Evolutionary conservation across 2,888 invertebrate species (phyloP).

Genomic region (Thumatha senex): DNA sequence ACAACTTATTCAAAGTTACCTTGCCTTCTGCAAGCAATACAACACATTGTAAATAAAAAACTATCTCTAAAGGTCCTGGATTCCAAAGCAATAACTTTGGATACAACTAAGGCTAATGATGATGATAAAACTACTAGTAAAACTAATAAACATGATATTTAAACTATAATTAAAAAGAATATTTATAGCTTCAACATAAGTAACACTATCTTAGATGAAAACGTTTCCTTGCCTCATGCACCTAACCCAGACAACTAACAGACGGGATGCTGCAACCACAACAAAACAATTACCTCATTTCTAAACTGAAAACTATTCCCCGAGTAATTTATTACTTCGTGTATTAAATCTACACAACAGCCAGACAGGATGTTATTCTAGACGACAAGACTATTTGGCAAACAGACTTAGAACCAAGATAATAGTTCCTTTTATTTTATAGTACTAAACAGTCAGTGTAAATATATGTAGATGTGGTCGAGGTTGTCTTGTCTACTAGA

Average conservation of each 20-base stretch:
- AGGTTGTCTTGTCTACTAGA: conserved; percentile 17
- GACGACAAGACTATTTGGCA: conserved; percentile 31
- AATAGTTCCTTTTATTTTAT: conserved; percentile 24
- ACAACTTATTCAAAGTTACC: no score
- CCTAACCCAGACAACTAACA: background rate
- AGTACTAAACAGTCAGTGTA: conserved; percentile 20
- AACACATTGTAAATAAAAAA: no score
- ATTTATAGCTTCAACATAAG: no score
- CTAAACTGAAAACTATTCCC: conserved; percentile 33
- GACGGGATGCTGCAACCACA: background rate
- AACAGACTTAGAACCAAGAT: conserved; percentile 12
- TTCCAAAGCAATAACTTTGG: no score
- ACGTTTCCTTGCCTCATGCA: background rate
- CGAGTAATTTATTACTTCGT: conserved; percentile 11
- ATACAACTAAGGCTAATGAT: no score
- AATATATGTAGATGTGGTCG: conserved; percentile 23
- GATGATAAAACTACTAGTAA: no score
- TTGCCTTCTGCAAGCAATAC: no score
- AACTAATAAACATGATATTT: no score
- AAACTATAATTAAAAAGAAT: no score
- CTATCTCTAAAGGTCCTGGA: no score
- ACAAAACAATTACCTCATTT: conserved; percentile 34
- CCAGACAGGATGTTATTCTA: conserved; percentile 32
- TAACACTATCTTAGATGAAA: no score
- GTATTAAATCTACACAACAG: conserved; percentile 19